These are phyloP conservation scores for Heteromyza rotundicornis DNA, from an alignment of 2,888 invertebrate genomes.

Conservation along the genomic window DNA sequence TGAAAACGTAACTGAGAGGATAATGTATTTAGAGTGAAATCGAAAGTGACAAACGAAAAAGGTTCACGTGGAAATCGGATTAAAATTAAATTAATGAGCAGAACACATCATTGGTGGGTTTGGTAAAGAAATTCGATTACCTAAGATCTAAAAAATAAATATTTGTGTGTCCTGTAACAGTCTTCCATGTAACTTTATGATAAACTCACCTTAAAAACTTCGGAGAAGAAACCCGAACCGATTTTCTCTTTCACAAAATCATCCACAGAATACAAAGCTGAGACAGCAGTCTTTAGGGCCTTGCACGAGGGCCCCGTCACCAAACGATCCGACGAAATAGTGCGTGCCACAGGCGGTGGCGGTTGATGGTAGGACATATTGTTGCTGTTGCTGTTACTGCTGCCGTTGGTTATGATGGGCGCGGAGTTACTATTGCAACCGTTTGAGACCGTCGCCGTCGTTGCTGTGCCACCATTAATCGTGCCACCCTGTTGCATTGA, in stretches of 20 bases:
- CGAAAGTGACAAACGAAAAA: too few relatives aligned
- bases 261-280: constrained; percentile 88
- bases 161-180: too few relatives aligned
- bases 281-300: constrained; percentile 89
- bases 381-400: constrained; percentile 11
- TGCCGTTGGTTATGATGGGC: constrained; percentile 22
- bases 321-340: constrained; percentile 64
- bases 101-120: too few relatives aligned
- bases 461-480: constrained; percentile 3
- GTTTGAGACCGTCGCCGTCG: constrained; percentile 9
- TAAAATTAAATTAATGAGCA: too few relatives aligned
- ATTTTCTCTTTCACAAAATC: constrained; percentile 94
- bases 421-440: constrained; percentile 11
- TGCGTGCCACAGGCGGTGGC: constrained; percentile 50
- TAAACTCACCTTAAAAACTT: constrained; percentile 91
- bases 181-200: too few relatives aligned
- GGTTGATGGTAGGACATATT: constrained; percentile 29
- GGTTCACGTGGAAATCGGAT: too few relatives aligned
- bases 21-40: too few relatives aligned
- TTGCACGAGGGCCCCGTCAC: constrained; percentile 83
- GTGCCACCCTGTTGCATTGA: background rate
- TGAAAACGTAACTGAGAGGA: too few relatives aligned
- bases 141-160: too few relatives aligned
- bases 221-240: constrained; percentile 95
- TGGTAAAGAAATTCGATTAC: too few relatives aligned